phyloP scores from a whole-genome alignment of 2,888 invertebrate species.

The Arge pagana region DNA sequence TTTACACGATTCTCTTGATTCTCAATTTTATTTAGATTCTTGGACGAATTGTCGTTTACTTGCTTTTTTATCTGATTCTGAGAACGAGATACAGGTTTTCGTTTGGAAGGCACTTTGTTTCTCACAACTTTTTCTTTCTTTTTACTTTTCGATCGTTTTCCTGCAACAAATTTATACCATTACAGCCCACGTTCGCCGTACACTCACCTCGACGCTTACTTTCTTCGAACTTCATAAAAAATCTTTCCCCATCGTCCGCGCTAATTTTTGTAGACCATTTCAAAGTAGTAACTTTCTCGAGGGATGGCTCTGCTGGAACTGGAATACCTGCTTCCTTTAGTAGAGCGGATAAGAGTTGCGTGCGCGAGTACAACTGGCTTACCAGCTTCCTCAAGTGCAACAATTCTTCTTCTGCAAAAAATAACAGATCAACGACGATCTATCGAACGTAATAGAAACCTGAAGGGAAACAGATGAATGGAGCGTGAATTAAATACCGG shows the following conservation, averaged over 20 bases:
- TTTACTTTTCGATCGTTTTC: conserved; percentile 43
- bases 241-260: conserved; percentile 46
- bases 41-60: conserved; percentile 29
- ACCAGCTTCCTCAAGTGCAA: conserved; percentile 51
- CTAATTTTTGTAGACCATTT: conserved; percentile 56
- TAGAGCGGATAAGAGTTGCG: conserved; percentile 50
- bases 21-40: conserved; percentile 42
- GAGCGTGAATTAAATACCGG: no score
- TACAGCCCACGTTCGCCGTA: no score
- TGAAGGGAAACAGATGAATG: no score
- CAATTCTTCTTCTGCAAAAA: conserved; percentile 51
- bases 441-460: background rate
- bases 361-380: conserved; percentile 49
- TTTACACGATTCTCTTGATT: conserved; percentile 53
- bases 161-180: conserved; percentile 35
- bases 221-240: conserved; percentile 36
- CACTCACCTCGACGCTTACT: background rate
- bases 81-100: conserved; percentile 34
- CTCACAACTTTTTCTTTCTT: conserved; percentile 40
- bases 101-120: conserved; percentile 45
- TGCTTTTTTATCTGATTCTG: conserved; percentile 34
- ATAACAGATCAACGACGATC: background rate
- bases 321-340: conserved; percentile 53
- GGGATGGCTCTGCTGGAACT: conserved; percentile 53
- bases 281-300: conserved; percentile 54